Percentiles rank a stretch among this genome's conserved stretches.
Conservation (phyloP, 1,140 invertebrate species). For the Diuraphis noxia region DNA sequence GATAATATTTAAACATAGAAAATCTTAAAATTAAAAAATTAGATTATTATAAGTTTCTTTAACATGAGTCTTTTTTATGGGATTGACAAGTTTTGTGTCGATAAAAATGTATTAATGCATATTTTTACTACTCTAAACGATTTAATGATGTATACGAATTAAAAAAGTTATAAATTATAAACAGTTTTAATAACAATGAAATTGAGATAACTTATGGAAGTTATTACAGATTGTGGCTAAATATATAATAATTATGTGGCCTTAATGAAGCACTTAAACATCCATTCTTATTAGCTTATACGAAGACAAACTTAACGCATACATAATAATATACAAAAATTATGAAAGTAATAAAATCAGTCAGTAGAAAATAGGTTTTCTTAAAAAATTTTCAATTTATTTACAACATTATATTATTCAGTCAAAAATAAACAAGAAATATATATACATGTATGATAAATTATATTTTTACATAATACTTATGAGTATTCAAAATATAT, state of each 20-base stretch:
- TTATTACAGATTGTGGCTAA: neutral
- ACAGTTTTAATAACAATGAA: neutral
- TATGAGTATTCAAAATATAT: neutral
- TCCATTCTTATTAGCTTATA: slow-evolving; percentile 7
- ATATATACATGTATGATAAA: neutral
- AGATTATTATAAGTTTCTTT: neutral
- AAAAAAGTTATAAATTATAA: neutral
- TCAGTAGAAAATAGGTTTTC: neutral
- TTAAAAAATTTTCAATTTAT: neutral
- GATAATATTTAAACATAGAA: neutral
- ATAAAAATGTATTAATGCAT: neutral
- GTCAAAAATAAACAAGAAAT: neutral
- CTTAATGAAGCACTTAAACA: slow-evolving; percentile 33
- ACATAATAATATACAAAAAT: neutral
- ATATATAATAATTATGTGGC: slow-evolving; percentile 19
- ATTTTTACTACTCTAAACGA: neutral
- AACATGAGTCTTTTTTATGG: neutral
- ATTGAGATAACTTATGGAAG: neutral
- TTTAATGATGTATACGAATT: neutral
- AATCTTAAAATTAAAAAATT: neutral
- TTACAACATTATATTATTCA: neutral
- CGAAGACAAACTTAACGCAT: neutral
- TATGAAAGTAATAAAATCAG: neutral
- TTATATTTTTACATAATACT: neutral
- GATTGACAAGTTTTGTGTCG: neutral